A percentile compares a stretch with the other conserved stretches of the same genome.
phyloP scores from a whole-genome alignment of 2,113 vertebrate genomes.

The Sisor rabdophorus region DNA sequence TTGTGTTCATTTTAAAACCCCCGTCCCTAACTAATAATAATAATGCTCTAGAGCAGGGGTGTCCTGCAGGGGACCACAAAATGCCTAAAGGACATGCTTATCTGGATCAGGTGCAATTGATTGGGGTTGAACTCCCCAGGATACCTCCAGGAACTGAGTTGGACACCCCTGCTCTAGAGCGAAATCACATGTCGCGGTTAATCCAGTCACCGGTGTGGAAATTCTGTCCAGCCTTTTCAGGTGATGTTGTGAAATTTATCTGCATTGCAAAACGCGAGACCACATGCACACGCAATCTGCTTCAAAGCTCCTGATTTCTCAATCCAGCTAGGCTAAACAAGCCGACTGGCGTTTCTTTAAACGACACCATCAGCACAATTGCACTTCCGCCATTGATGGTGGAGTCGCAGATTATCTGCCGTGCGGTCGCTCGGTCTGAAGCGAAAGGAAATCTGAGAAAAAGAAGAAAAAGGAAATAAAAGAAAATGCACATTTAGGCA shows the following conservation, averaged over 20 bases:
- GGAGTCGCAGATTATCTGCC: slow-evolving; percentile 61
- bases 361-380: slow-evolving; percentile 68
- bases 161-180: neutral
- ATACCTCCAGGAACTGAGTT: too few species aligned
- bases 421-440: slow-evolving; percentile 51
- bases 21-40: too few species aligned
- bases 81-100: too few species aligned
- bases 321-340: slow-evolving; percentile 64
- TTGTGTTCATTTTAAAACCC: too few species aligned
- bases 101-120: too few species aligned
- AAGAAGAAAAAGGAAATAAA: neutral
- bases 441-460: neutral
- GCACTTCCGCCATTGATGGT: slow-evolving; percentile 64
- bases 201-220: neutral
- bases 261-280: slow-evolving; percentile 62
- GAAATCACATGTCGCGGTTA: neutral
- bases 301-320: slow-evolving; percentile 64
- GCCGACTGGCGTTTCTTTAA: slow-evolving; percentile 53
- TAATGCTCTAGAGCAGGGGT: too few species aligned
- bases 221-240: neutral
- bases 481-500: neutral
- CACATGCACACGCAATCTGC: slow-evolving; percentile 54
- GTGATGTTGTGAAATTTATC: slow-evolving; percentile 48
- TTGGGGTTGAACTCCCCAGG: too few species aligned
- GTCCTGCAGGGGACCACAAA: too few species aligned